These are phyloP conservation scores for Latrodectus geometricus DNA, from an alignment of 1,140 invertebrate species.

Conservation along the genomic window DNA sequence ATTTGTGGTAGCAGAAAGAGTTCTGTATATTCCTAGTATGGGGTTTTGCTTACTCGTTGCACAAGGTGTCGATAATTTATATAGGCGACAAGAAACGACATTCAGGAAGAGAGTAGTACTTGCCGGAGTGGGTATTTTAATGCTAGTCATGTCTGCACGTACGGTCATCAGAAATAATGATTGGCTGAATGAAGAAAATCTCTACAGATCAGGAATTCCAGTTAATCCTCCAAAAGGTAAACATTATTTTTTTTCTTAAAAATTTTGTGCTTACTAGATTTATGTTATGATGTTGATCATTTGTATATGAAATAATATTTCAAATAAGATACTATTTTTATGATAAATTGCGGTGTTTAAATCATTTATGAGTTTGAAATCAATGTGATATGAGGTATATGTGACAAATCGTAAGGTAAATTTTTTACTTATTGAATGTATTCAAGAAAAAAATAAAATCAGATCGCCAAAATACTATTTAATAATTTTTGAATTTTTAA, in stretches of 20 bases:
- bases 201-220: constrained; percentile 89
- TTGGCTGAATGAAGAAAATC: constrained; percentile 91
- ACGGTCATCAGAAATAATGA: constrained; percentile 88
- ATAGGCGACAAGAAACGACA: constrained; percentile 31
- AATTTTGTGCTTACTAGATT: neutral
- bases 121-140: constrained; percentile 73
- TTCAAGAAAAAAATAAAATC: too few relatives aligned
- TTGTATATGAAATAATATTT: neutral
- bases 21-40: constrained; percentile 94
- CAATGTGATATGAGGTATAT: too few relatives aligned
- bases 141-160: constrained; percentile 76
- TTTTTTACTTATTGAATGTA: too few relatives aligned
- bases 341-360: too few relatives aligned
- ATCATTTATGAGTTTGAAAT: too few relatives aligned
- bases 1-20: constrained; percentile 95
- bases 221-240: constrained; percentile 98
- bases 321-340: too few relatives aligned
- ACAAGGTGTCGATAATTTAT: constrained; percentile 72
- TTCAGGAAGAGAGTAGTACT: constrained; percentile 62
- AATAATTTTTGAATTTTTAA: too few relatives aligned
- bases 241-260: neutral
- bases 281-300: neutral
- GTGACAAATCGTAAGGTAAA: too few relatives aligned
- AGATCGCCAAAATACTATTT: too few relatives aligned
- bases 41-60: constrained; percentile 92